These are phyloP conservation scores for Archilochus colubris DNA, from an alignment of 2,113 vertebrate species.

Conservation along the genomic window DNA sequence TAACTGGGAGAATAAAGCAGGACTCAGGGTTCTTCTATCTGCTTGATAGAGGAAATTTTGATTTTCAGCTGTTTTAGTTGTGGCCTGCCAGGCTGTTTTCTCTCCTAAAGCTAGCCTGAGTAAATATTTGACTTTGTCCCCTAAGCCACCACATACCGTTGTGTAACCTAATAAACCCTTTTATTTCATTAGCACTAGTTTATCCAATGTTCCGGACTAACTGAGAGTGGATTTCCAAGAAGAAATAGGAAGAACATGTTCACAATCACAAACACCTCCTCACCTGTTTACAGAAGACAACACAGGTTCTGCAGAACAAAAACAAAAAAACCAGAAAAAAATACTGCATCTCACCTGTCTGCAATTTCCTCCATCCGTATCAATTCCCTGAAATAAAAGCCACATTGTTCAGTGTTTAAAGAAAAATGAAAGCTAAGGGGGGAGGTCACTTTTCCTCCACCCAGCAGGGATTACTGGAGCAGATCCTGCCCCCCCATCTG, in stretches of 20 bases:
- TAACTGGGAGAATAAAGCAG: neutral
- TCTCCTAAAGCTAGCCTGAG: neutral
- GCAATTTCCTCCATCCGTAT: neutral
- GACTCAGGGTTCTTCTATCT: neutral
- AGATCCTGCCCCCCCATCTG: neutral
- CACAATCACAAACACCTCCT: neutral
- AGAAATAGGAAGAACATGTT: constrained; percentile 68
- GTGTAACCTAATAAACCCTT: constrained; percentile 63
- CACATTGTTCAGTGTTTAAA: neutral
- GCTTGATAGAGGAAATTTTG: neutral
- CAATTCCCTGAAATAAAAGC: neutral
- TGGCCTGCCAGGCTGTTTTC: neutral
- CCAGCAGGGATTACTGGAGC: neutral
- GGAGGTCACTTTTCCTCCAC: neutral
- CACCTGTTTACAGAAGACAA: constrained; percentile 18
- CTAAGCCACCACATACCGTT: constrained; percentile 34
- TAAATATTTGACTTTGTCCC: constrained; percentile 49
- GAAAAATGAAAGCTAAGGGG: neutral
- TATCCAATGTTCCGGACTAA: constrained; percentile 59
- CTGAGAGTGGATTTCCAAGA: constrained; percentile 68
- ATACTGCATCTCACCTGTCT: neutral
- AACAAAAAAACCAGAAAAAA: neutral
- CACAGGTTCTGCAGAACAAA: neutral
- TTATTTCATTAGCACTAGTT: constrained; percentile 60
- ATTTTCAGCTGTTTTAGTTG: neutral